Conservation (phyloP, 2,888 invertebrate genomes). For the Heliconius cydno region DNA sequence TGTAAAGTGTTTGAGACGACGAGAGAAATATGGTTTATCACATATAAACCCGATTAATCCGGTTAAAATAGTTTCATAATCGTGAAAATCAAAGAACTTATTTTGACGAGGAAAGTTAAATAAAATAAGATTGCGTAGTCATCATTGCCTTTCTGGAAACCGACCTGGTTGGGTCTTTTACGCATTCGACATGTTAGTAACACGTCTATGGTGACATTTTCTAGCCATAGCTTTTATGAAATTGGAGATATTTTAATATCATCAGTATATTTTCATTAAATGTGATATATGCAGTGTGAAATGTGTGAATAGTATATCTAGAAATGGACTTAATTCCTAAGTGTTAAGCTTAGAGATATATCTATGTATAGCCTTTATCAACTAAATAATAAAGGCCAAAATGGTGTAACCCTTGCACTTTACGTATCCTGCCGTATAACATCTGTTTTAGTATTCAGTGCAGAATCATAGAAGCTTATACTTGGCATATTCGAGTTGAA, state of each 20-base stretch:
- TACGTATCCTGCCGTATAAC: constrained; percentile 36
- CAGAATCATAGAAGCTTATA: constrained; percentile 43
- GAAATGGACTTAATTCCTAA: constrained; percentile 28
- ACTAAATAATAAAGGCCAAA: constrained; percentile 22
- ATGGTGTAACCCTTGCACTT: constrained; percentile 20
- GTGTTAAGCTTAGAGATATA: constrained; percentile 15
- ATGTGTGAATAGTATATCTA: constrained; percentile 27
- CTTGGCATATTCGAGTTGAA: constrained; percentile 46
- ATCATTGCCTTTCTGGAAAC: too few relatives aligned
- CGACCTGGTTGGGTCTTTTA: too few relatives aligned
- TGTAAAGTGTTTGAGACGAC: too few relatives aligned
- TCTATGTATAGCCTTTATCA: constrained; percentile 12
- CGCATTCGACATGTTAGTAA: neutral
- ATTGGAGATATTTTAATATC: neutral
- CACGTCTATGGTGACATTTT: neutral
- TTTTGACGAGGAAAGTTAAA: too few relatives aligned
- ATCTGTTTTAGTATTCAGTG: constrained; percentile 45
- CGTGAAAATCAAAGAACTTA: too few relatives aligned
- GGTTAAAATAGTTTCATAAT: too few relatives aligned
- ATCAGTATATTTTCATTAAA: constrained; percentile 23
- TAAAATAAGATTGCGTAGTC: too few relatives aligned
- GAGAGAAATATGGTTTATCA: too few relatives aligned
- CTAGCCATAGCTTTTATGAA: neutral
- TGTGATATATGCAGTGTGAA: constrained; percentile 25
- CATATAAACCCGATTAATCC: too few relatives aligned